Percentiles rank a stretch among this genome's conserved stretches.
Conservation (phyloP, 2,888 invertebrate genomes). For the Ectemnius lituratus region DNA sequence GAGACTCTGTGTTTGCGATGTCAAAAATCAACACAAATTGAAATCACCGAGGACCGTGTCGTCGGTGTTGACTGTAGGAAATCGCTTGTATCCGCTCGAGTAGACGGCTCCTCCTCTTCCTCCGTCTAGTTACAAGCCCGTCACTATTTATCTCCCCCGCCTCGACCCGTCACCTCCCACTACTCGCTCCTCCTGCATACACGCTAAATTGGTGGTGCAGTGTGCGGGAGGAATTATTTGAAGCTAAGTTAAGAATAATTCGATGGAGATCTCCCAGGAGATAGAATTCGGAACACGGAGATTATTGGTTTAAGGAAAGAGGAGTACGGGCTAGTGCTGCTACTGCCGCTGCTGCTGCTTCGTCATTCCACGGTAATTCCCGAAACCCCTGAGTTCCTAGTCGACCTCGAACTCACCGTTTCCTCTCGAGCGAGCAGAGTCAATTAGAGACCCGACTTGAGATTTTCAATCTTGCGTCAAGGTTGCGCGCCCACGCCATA, state of each 20-base stretch:
- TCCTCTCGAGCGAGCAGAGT: conserved; percentile 58
- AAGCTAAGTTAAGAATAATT: conserved; percentile 48
- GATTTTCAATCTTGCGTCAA: conserved; percentile 62
- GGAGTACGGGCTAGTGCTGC: conserved; percentile 42
- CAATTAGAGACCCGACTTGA: conserved; percentile 57
- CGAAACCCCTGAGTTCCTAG: conserved; percentile 50
- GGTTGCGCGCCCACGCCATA: conserved; percentile 41
- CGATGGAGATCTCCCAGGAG: conserved; percentile 31
- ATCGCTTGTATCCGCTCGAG: conserved; percentile 57
- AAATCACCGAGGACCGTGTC: conserved; percentile 68
- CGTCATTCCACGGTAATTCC: conserved; percentile 73
- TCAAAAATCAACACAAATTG: conserved; percentile 76
- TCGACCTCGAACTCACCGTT: conserved; percentile 47
- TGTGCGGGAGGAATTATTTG: conserved; percentile 45
- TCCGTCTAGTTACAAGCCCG: conserved; percentile 15
- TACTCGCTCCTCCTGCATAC: not conserved
- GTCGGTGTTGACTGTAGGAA: conserved; percentile 66
- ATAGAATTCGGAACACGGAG: conserved; percentile 24
- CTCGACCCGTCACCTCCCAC: conserved; percentile 23
- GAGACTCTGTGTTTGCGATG: conserved; percentile 71
- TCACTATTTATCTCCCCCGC: conserved; percentile 14
- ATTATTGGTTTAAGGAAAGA: conserved; percentile 66
- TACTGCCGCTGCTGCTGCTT: conserved; percentile 48
- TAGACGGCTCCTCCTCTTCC: not conserved
- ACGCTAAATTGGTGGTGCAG: conserved; percentile 40